Evolutionary conservation across 2,797 vertebrate species (phyloP).

Genomic region (Triplophysa yarkandensis): DNA sequence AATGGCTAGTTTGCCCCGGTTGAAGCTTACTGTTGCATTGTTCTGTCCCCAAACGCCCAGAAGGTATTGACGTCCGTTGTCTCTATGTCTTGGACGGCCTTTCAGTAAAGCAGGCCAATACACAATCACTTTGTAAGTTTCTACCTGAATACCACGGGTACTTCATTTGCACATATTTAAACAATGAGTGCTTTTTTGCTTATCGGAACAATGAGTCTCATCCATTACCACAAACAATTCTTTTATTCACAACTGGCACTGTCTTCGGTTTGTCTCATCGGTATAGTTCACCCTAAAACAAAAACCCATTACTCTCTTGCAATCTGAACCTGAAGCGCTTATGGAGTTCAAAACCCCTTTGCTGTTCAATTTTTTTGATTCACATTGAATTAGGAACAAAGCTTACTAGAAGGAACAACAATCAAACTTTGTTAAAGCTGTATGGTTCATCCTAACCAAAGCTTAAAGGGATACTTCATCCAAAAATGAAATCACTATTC

Average conservation of each 20-base stretch:
- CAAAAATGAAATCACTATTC: no score
- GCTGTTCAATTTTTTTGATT: neutral
- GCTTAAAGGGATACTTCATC: no score
- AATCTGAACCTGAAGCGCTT: neutral
- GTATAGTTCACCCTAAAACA: neutral
- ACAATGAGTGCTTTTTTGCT: neutral
- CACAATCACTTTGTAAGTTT: neutral
- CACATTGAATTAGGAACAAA: neutral
- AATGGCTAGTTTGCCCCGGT: constrained; percentile 4
- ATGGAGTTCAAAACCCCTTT: neutral
- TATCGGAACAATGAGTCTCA: constrained; percentile 9
- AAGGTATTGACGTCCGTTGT: constrained; percentile 35
- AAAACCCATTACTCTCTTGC: neutral
- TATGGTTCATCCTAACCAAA: no score
- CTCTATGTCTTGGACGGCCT: constrained; percentile 16
- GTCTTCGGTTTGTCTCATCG: neutral
- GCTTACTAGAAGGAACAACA: no score
- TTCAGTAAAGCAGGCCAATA: neutral
- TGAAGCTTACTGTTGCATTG: constrained; percentile 8
- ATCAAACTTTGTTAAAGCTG: no score
- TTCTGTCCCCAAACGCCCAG: constrained; percentile 10
- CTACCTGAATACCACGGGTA: constrained; percentile 1
- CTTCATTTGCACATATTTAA: neutral
- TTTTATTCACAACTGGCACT: neutral
- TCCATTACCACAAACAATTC: neutral